Evolutionary conservation across 2,113 vertebrate species (phyloP).

Genomic region (Ictalurus punctatus): DNA sequence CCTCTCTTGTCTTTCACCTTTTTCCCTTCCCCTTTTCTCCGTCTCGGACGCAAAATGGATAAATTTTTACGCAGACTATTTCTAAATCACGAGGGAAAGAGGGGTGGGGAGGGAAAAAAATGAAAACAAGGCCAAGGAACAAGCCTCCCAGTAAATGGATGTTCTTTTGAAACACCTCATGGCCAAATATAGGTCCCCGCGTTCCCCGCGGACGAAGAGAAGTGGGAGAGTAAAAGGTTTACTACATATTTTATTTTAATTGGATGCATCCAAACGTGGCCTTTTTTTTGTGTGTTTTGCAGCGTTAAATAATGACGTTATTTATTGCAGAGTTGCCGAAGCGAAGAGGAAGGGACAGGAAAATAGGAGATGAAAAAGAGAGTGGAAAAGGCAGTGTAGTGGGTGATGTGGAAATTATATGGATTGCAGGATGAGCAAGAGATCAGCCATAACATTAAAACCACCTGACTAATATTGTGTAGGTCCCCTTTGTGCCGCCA

Average conservation of each 20-base stretch:
- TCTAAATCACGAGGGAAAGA: slow-evolving; percentile 1
- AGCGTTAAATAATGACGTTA: slow-evolving; percentile 23
- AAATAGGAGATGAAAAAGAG: background rate
- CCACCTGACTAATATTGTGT: no score
- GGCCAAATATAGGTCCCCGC: slow-evolving; percentile 45
- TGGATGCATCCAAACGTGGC: slow-evolving; percentile 1
- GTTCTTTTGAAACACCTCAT: slow-evolving; percentile 42
- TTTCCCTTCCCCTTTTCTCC: slow-evolving; percentile 26
- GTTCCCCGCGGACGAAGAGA: slow-evolving; percentile 24
- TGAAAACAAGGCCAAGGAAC: slow-evolving; percentile 41
- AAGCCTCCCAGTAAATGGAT: slow-evolving; percentile 37
- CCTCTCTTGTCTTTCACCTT: slow-evolving; percentile 46
- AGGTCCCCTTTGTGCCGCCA: no score
- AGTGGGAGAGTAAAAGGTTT: slow-evolving; percentile 16
- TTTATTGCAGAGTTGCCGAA: slow-evolving; percentile 23
- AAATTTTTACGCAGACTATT: slow-evolving; percentile 55
- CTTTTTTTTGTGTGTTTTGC: slow-evolving; percentile 5
- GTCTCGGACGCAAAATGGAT: slow-evolving; percentile 63
- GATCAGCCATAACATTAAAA: no score
- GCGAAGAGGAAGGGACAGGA: background rate
- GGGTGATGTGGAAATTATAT: background rate
- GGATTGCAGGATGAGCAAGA: background rate
- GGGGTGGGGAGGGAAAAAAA: background rate
- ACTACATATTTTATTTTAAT: slow-evolving; percentile 48
- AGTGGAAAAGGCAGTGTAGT: background rate